A percentile compares a stretch with the other conserved stretches of the same genome.
These are phyloP conservation scores for Sarcophaga subvicina DNA, from an alignment of 2,888 invertebrate genomes.

Conservation along the genomic window DNA sequence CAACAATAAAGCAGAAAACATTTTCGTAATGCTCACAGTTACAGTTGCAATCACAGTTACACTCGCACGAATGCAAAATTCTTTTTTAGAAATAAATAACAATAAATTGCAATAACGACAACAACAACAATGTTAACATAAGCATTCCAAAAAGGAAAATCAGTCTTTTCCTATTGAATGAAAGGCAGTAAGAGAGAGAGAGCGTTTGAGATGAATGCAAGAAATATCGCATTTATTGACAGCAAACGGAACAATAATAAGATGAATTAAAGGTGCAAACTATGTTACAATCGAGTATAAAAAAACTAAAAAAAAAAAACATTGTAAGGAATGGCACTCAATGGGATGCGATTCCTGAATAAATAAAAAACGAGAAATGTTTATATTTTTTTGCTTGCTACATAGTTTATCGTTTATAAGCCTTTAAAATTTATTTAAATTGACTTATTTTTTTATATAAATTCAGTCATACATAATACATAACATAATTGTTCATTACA, in stretches of 20 bases:
- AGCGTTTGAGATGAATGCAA: neutral
- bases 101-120: neutral
- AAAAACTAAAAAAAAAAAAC: neutral
- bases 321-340: neutral
- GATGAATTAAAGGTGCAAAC: constrained; percentile 53
- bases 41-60: neutral
- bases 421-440: no score
- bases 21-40: neutral
- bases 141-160: neutral
- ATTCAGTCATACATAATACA: no score
- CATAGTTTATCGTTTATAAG: no score
- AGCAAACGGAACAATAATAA: constrained; percentile 48
- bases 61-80: constrained; percentile 4
- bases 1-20: constrained; percentile 32
- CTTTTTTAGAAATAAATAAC: neutral
- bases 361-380: no score
- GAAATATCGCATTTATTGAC: constrained; percentile 43
- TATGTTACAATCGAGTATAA: constrained; percentile 28
- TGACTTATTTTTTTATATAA: no score
- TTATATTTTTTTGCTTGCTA: no score
- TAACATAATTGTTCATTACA: no score
- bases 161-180: neutral
- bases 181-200: neutral
- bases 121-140: neutral
- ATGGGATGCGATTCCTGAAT: no score